Base-by-base conservation (phyloP, 2,888 invertebrate genomes). In the Epinotia nisella region DNA sequence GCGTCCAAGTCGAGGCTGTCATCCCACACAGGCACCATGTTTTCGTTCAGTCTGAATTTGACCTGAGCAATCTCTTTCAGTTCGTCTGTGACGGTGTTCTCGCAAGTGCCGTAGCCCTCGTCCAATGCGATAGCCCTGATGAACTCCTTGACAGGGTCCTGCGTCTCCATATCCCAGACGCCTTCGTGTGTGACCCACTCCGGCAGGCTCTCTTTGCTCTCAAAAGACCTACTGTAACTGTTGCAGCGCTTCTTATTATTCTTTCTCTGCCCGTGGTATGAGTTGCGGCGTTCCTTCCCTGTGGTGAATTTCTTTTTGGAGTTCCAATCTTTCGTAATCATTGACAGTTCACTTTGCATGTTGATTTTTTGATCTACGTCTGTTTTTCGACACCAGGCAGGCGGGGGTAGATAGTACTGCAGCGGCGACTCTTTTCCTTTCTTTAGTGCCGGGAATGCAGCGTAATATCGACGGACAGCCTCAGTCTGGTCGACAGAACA, bases 381-480 rank as follows among this genome's bases (percentile, higher is more conserved):
- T 75, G 86, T 78, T 79, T 88, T 90, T 69, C 89, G 89, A 83
- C 92, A 90, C 93, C 93, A 93, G 80, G 90, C 86, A 35, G 93
- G 93, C 74, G 93, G 91, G 78, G 93, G 92, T 78, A 91, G 83
- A 80, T 90, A 90, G 79, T 91, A 92, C 82, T 88, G 91, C 85
- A 87, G 80, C 39, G 90, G 91, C 74, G 91, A 89, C 85, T 90
- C 90, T 79, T 86, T 86, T 74, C 89, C 94, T 87, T 94, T 94
- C 78, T 93, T 95, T 83, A 95, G 93, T 81, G 96, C 95, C 81
- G 96, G 96, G 90, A 97, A 97, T 78, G 96, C 96, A 84, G 96
- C 95, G 94, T 96, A 96, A 87, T 96, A 96, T 88, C 95, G 95
- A 86, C 96, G 95, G 80, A 96, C 96, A 85, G 95, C 95, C 90